Evolutionary conservation across 2,113 vertebrate genomes (phyloP).

Genomic region (Scartelaos histophorus): DNA sequence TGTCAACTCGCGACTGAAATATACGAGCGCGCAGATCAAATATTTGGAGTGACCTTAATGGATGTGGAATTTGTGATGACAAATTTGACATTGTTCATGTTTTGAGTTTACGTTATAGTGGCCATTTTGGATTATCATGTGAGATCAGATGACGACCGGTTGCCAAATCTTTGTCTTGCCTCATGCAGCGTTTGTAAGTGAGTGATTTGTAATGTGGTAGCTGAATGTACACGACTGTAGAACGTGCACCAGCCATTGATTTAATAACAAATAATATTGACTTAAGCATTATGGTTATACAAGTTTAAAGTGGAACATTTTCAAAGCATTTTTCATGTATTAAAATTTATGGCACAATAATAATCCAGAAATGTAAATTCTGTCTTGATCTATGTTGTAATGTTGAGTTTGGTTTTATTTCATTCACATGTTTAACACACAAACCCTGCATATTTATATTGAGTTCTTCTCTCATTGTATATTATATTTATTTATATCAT

Average conservation of each 20-base stretch:
- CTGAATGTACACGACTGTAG: no score
- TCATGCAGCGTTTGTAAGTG: constrained; percentile 9
- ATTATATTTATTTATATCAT: no score
- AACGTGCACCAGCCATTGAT: not conserved
- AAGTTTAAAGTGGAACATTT: no score
- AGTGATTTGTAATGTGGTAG: constrained; percentile 8
- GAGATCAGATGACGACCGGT: constrained; percentile 17
- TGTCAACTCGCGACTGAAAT: constrained; percentile 8
- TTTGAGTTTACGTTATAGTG: constrained; percentile 43
- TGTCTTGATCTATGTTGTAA: no score
- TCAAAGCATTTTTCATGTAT: no score
- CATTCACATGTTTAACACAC: no score
- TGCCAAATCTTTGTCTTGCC: constrained; percentile 12
- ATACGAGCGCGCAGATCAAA: constrained; percentile 8
- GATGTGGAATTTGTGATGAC: constrained; percentile 36
- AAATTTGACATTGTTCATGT: constrained; percentile 40
- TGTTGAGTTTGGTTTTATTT: no score
- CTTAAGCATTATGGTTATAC: no score
- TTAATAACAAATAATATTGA: not conserved
- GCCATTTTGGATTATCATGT: constrained; percentile 34
- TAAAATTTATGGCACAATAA: no score
- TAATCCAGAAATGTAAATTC: no score
- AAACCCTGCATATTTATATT: no score
- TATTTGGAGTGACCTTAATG: constrained; percentile 1
- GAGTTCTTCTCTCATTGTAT: no score